A percentile compares a stretch with the other conserved stretches of the same genome.
These are phyloP conservation scores for Camptogramma bilineatum DNA, from an alignment of 2,888 invertebrate species.

Conservation along the genomic window DNA sequence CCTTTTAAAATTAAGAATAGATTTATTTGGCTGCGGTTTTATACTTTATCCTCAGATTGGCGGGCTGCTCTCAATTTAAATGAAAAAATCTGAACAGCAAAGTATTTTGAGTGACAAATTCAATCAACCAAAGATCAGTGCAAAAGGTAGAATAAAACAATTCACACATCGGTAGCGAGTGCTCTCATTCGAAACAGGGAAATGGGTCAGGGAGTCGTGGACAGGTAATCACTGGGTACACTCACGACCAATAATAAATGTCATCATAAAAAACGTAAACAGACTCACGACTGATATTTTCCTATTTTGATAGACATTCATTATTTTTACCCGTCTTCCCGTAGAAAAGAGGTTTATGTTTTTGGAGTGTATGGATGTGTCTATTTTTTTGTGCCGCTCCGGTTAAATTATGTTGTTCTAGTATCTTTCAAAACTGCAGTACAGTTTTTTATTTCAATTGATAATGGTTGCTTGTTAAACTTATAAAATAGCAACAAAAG, in stretches of 20 bases:
- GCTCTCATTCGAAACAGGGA: slow-evolving; percentile 57
- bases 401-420: too few relatives aligned
- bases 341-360: too few relatives aligned
- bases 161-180: slow-evolving; percentile 7
- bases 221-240: slow-evolving; percentile 58
- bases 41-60: too few relatives aligned
- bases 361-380: too few relatives aligned
- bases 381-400: too few relatives aligned
- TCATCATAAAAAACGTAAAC: neutral
- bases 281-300: neutral
- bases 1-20: too few relatives aligned
- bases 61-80: neutral
- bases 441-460: too few relatives aligned
- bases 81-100: neutral
- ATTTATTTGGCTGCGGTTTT: too few relatives aligned
- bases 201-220: slow-evolving; percentile 69
- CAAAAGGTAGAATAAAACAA: slow-evolving; percentile 14
- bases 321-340: too few relatives aligned
- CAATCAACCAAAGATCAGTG: neutral
- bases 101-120: neutral
- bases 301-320: neutral
- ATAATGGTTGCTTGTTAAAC: too few relatives aligned
- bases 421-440: too few relatives aligned
- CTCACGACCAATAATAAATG: neutral
- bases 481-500: too few relatives aligned